Evolutionary conservation across 2,888 invertebrate genomes (phyloP), one percentile per base, ranked within the genome.

Genomic region (Mesodorylaimus sp.): DNA sequence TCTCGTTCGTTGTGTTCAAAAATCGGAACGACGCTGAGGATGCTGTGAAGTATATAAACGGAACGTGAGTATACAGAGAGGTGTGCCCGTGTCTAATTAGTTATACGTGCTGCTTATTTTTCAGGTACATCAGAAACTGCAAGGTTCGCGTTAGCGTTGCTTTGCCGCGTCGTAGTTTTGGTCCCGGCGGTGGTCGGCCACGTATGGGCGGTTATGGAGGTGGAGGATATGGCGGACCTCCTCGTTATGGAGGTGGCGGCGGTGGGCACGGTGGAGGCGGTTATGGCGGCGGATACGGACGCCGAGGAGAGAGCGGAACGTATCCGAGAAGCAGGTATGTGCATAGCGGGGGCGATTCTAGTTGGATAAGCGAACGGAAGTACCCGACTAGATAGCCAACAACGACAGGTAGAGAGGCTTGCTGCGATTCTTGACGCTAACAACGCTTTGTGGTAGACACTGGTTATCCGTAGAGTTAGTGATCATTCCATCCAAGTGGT

Each of bases 1-100:
- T 48, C 43, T 37, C 50, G 16, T 50, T 50, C 47, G 45, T 42
- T 26, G 49, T 49, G 10, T 53, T 28, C 43, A 53, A 53, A 32
- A 29, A 44, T 10, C 29, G 44, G 13, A 19, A 19, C 19, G 50
- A 50, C 45, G 53, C 50, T 27, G 53, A 53, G 41, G 53, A 53
- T 27, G 44, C 48, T 28, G 42, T 53, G 21, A 23, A 41, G 5
- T 47, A 24, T 23, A 25, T 53, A 23, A 50, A 51, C 41, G 50
- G 42, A 36, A 44, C 43, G 47, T 53, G 39, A 45, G 49, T n/a
- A 2, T 5, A 3, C n/a, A 3, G 3, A 38, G 16, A 13, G 32
- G 16, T 32, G 10, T 16, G 32, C 32, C 10, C 16, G 10, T 32
- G 32, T 32, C 16, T 32, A 32, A 16, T 32, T 13, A 32, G 32